Evolutionary conservation across 2,888 invertebrate genomes (phyloP).

Genomic region (Gryllus longicercus): DNA sequence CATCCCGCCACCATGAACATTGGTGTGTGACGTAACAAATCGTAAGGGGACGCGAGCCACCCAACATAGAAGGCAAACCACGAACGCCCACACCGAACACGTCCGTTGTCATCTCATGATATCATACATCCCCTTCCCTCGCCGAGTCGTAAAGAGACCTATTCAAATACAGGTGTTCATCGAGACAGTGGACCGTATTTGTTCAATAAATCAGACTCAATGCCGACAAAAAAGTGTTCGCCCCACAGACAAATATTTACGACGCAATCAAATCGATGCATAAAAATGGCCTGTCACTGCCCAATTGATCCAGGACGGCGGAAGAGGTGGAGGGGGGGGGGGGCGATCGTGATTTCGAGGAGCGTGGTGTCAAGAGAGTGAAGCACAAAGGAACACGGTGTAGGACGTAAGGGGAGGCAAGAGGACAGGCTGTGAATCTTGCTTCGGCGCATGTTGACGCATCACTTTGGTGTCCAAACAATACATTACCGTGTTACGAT

Average conservation of each 20-base stretch:
- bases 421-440: too few relatives aligned
- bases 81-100: neutral
- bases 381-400: neutral
- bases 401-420: neutral
- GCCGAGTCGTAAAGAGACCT: neutral
- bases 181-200: neutral
- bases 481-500: too few relatives aligned
- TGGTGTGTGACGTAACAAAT: too few relatives aligned
- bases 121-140: neutral
- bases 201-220: neutral
- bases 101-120: neutral
- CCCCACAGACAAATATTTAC: neutral
- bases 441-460: too few relatives aligned
- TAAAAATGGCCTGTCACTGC: neutral
- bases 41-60: neutral
- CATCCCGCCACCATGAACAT: too few relatives aligned
- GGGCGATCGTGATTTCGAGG: neutral
- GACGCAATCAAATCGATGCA: slow-evolving; percentile 17
- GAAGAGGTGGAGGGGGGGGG: neutral
- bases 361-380: neutral
- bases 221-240: neutral
- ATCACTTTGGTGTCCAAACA: too few relatives aligned
- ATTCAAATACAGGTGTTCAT: slow-evolving; percentile 2
- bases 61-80: neutral
- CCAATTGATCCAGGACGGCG: neutral